Evolutionary conservation across 2,113 vertebrate genomes (phyloP).

Genomic region (Myotis brandtii): DNA sequence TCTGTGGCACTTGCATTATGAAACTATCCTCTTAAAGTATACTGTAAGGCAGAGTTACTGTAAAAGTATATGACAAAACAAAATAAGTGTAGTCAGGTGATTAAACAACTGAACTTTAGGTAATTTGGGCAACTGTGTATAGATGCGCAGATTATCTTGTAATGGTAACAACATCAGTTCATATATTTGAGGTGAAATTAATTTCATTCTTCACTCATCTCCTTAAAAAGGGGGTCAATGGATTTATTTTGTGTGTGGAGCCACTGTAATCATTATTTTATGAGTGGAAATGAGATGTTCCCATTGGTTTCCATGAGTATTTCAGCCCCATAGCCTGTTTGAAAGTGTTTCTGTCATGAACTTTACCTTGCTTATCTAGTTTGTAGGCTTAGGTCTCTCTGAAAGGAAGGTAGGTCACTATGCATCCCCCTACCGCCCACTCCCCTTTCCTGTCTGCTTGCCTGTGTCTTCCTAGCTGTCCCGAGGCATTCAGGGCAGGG

Average conservation of each 20-base stretch:
- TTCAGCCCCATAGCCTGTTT: not conserved
- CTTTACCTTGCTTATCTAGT: not conserved
- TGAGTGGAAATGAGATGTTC: not conserved
- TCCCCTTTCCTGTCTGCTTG: not conserved
- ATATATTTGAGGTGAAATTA: not conserved
- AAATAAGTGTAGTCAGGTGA: conserved; percentile 31
- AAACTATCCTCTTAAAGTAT: not conserved
- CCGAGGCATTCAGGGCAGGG: no score
- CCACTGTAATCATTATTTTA: not conserved
- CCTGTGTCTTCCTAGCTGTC: not conserved
- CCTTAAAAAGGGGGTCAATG: not conserved
- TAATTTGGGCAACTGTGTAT: conserved; percentile 31
- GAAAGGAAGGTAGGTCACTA: not conserved
- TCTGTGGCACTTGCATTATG: not conserved
- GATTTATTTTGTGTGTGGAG: not conserved
- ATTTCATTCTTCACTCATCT: not conserved
- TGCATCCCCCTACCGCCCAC: no score
- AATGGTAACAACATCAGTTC: conserved; percentile 32
- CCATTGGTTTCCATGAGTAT: not conserved
- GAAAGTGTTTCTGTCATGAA: not conserved
- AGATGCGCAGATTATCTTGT: not conserved
- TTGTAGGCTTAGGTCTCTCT: not conserved
- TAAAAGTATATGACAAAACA: conserved; percentile 3
- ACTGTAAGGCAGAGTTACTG: conserved; percentile 10
- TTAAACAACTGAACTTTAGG: conserved; percentile 8